Conservation (phyloP, 2,797 vertebrate genomes). For the Myotis myotis region DNA sequence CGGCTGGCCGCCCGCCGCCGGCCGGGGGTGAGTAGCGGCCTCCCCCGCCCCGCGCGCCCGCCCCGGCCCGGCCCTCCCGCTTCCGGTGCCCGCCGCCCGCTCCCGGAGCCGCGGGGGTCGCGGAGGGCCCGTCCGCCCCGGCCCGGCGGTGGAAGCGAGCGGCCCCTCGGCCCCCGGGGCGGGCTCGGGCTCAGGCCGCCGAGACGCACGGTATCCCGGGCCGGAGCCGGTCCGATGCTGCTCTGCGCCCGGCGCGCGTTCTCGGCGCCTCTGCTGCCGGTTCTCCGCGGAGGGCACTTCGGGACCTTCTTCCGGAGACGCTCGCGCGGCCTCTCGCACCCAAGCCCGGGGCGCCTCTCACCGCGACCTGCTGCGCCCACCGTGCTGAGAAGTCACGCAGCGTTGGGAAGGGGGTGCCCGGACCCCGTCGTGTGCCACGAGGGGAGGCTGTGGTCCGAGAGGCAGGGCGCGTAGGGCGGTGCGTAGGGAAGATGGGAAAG, state of each 20-base stretch:
- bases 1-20: constrained; percentile 21
- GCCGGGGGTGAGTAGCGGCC: constrained; percentile 56
- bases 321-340: neutral
- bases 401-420: neutral
- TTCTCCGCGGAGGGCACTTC: neutral
- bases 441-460: neutral
- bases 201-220: neutral
- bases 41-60: neutral
- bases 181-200: neutral
- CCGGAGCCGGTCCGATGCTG: neutral
- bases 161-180: too few species aligned
- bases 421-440: neutral
- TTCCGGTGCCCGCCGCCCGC: neutral
- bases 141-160: neutral
- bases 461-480: neutral
- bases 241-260: neutral
- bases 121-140: neutral
- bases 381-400: neutral
- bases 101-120: neutral
- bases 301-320: neutral
- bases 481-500: neutral
- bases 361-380: neutral
- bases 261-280: neutral
- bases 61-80: neutral
- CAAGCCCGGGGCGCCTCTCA: neutral